Percentiles rank a stretch among this genome's conserved stretches.
These are phyloP conservation scores for Emydura subglobosa DNA, from an alignment of 2,113 vertebrate species.

Conservation along the genomic window DNA sequence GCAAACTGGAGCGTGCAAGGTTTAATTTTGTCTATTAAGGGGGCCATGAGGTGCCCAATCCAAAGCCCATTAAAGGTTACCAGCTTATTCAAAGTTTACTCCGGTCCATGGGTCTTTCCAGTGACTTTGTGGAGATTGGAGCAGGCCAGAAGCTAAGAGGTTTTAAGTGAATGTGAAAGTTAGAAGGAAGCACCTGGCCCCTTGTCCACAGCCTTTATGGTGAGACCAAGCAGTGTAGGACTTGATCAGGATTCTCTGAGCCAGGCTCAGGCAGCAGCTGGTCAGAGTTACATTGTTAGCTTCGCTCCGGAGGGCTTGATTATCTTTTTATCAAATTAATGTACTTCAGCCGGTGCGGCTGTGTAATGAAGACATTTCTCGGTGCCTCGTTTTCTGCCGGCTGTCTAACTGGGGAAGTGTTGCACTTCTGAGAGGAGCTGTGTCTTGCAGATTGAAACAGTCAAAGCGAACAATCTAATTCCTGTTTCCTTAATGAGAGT, in stretches of 20 bases:
- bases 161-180: neutral
- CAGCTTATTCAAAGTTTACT: neutral
- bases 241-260: no score
- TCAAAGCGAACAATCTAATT: accelerated
- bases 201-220: neutral
- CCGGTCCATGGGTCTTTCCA: neutral
- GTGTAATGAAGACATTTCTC: neutral
- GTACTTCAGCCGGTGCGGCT: neutral
- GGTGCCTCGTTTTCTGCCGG: neutral
- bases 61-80: neutral
- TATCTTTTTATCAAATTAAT: neutral
- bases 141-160: neutral
- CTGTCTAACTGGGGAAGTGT: neutral
- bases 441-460: neutral
- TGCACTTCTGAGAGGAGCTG: accelerated
- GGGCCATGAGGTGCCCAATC: neutral
- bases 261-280: neutral
- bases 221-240: neutral
- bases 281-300: neutral
- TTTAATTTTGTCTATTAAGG: neutral
- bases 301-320: neutral
- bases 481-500: neutral
- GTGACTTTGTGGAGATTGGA: neutral
- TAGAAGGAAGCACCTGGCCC: neutral
- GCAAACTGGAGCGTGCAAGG: neutral